Percentiles rank a stretch among this genome's conserved stretches.
These are phyloP conservation scores for Phacellophora camtschatica DNA, from an alignment of 30 jellyfish, hydroid and myxozoan species.

Conservation along the genomic window DNA sequence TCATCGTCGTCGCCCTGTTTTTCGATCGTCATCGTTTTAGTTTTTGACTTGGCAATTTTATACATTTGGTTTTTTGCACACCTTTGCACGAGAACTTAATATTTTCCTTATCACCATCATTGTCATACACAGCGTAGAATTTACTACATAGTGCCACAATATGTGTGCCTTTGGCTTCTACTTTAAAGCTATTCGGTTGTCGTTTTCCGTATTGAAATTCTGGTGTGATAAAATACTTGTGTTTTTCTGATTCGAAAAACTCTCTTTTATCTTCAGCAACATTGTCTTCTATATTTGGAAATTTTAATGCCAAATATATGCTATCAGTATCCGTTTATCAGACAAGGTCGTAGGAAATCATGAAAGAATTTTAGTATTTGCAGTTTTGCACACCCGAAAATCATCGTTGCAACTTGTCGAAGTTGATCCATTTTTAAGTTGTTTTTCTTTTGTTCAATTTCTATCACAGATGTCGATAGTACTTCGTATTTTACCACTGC, in stretches of 20 bases:
- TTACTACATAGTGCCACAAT: not conserved
- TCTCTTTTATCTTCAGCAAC: not conserved
- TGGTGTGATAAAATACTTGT: not conserved
- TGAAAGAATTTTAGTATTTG: not conserved
- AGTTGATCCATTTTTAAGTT: not conserved
- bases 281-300: not conserved
- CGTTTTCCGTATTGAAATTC: not conserved
- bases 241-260: not conserved
- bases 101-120: not conserved
- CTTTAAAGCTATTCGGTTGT: not conserved
- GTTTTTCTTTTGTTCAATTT: not conserved
- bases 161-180: not conserved
- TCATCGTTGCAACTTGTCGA: not conserved
- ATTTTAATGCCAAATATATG: not conserved
- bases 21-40: too few species aligned
- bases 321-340: not conserved
- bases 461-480: not conserved
- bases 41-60: not conserved
- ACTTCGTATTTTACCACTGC: not conserved
- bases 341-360: not conserved
- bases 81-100: not conserved
- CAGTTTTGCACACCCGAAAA: not conserved
- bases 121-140: not conserved
- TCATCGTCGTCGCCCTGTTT: too few species aligned
- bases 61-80: not conserved